Evolutionary conservation across 2,888 invertebrate species (phyloP), one percentile per base, ranked within the genome.

Genomic region (Drosophila meridiana): DNA sequence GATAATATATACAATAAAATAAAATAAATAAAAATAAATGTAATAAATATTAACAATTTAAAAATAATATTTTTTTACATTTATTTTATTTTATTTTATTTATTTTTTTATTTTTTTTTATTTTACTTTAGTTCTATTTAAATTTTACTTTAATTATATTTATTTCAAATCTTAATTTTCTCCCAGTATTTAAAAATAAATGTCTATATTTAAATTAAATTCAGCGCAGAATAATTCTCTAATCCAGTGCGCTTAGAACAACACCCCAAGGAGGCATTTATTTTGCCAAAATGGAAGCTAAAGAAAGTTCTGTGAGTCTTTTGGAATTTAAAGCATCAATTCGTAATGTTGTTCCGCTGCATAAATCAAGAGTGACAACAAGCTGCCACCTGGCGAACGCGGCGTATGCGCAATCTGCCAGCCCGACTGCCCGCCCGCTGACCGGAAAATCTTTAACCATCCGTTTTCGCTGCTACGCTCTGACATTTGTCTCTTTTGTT

Each of bases 401-500:
- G 68, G 58, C 80, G 81, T 74, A 75, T 81, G 20, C 78, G 73
- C 65, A 66, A 81, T 30, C 58, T 73, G 62, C 36, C 57, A 60
- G 56, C 20, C 55, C 36, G 5, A 3, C 52, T 26, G 30, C 20
- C 55, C 36, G 5, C 6, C 52, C 13, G 30, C 26, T 77, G 79
- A 77, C 73, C 79, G 67, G 50, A 63, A 58, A 59, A 73, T 61
- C 72, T 61, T 63, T 50, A 26, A 61, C 60, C 69, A 74, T 69
- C 74, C 59, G 70, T 52, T 67, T 52, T 40, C 52, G n/a, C 48
- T 40, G 32, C 28, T 34, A 14, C 38, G 20, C 45, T 50, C 73
- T 69, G 73, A 76, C 81, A 86, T 80, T 82, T 80, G 78, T 69
- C 83, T 78, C 89, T 75, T 83, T 89, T 89, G 84, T 84, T 84